Conservation (phyloP, 2,888 invertebrate species). For the Priocnemis perturbator region DNA sequence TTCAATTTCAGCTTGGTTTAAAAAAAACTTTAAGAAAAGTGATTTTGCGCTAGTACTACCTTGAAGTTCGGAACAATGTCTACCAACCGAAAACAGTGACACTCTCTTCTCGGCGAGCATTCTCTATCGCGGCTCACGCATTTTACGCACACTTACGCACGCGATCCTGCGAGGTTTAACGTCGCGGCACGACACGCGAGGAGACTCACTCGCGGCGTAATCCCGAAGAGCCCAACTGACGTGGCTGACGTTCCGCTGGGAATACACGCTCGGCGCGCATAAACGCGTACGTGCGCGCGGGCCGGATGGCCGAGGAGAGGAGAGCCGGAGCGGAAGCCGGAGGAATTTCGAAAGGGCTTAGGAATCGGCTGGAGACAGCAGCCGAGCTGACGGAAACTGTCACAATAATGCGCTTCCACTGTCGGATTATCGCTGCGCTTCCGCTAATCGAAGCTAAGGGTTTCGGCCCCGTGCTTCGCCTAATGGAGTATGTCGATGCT, state of each 20-base stretch:
- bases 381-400: conserved; percentile 32
- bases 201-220: not conserved
- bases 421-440: conserved; percentile 37
- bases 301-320: no score
- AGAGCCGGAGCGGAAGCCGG: no score
- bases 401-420: conserved; percentile 42
- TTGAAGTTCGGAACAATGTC: no score
- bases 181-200: not conserved
- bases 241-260: conserved; percentile 1
- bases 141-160: not conserved
- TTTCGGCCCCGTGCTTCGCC: conserved; percentile 6
- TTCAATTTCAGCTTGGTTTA: no score
- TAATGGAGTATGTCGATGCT: conserved; percentile 1
- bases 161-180: conserved; percentile 3
- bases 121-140: not conserved
- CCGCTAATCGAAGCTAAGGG: conserved; percentile 46
- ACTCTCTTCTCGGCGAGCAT: no score
- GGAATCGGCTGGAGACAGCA: no score
- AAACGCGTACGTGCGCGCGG: no score
- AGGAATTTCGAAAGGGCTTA: no score
- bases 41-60: no score
- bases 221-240: not conserved
- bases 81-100: no score
- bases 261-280: not conserved
- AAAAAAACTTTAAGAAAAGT: no score